Percentiles rank a stretch among this genome's conserved stretches.
Evolutionary conservation across 2,113 vertebrate genomes (phyloP).

Genomic region (Apistogramma diplotaenia): DNA sequence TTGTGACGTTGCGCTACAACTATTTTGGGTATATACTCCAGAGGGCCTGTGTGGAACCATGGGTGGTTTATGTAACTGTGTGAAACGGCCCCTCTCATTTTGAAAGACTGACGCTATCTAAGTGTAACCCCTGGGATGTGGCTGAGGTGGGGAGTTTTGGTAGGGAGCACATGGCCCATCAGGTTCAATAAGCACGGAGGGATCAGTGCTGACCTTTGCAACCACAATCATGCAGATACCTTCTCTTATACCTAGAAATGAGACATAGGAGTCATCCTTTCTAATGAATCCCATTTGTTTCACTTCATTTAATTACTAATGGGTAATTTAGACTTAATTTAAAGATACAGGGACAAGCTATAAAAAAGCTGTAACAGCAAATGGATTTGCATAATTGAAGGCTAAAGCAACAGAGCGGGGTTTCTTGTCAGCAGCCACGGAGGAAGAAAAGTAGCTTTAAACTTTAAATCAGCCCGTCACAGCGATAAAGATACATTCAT

Average conservation of each 20-base stretch:
- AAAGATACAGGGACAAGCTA: not conserved
- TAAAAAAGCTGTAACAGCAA: not conserved
- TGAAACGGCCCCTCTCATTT: not conserved
- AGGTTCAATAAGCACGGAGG: constrained; percentile 43
- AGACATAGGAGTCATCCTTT: not conserved
- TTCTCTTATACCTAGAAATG: not conserved
- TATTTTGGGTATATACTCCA: constrained; percentile 19
- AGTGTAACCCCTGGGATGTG: not conserved
- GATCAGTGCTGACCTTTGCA: constrained; percentile 52
- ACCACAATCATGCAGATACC: not conserved
- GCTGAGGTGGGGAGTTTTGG: not conserved
- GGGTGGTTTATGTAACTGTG: constrained; percentile 12
- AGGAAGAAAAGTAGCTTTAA: not conserved
- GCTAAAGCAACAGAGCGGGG: not conserved
- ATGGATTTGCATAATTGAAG: not conserved
- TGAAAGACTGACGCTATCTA: constrained; percentile 25
- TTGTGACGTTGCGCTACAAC: not conserved
- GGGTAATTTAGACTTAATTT: not conserved
- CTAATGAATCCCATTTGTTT: not conserved
- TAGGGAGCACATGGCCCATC: constrained; percentile 46
- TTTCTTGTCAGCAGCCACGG: not conserved
- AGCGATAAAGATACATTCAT: not conserved
- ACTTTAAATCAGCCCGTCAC: not conserved
- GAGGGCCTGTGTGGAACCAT: not conserved
- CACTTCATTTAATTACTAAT: not conserved